phyloP scores from a whole-genome alignment of 23 tunicate species.

The Styela clava region DNA sequence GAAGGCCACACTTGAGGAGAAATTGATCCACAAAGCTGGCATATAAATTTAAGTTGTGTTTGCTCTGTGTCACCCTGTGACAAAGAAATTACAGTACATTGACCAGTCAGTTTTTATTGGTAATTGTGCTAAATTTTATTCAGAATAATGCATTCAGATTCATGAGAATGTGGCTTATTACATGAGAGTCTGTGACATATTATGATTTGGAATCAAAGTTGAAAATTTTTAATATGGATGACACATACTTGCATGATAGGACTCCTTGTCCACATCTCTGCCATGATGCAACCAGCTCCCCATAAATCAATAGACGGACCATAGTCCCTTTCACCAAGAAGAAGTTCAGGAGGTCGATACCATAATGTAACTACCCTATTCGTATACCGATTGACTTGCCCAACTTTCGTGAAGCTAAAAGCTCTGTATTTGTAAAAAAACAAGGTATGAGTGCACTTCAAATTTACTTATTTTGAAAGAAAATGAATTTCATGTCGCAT shows the following conservation, averaged over 20 bases:
- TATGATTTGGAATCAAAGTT: not conserved
- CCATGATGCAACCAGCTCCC: constrained; percentile 99
- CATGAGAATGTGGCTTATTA: not conserved
- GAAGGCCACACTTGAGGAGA: constrained; percentile 91
- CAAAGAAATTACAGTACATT: constrained; percentile 3
- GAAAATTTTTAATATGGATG: not conserved
- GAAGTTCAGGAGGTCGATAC: constrained; percentile 97
- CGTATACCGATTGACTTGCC: constrained; percentile 91
- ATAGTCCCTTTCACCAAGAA: constrained; percentile 94
- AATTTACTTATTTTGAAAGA: too few species aligned
- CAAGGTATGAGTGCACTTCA: too few species aligned
- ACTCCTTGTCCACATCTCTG: constrained; percentile 99
- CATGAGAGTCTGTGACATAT: not conserved
- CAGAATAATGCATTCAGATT: not conserved
- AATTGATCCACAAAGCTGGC: constrained; percentile 89
- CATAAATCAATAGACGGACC: constrained; percentile 98
- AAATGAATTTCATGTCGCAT: too few species aligned
- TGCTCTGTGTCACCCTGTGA: constrained; percentile 91
- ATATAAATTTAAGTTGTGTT: constrained; percentile 73
- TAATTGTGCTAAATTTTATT: too few species aligned
- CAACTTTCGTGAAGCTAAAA: constrained; percentile 80
- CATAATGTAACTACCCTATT: constrained; percentile 98
- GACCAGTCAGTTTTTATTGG: not conserved
- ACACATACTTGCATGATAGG: constrained; percentile 96
- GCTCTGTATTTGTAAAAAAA: constrained; percentile 69